Evolutionary conservation across 2,888 invertebrate genomes (phyloP).

Genomic region (Volucella zonaria): DNA sequence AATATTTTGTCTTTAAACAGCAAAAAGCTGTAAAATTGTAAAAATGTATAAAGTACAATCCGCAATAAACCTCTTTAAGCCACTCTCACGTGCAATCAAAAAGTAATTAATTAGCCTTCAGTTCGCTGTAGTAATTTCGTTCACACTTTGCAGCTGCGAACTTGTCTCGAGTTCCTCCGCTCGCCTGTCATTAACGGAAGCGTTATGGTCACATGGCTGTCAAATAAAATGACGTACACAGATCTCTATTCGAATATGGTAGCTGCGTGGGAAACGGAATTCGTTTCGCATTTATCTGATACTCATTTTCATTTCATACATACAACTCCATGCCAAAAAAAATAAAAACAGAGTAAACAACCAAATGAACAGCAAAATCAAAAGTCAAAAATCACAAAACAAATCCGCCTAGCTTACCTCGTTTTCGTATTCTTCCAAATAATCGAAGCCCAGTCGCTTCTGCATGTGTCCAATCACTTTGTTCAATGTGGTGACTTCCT

Average conservation of each 20-base stretch:
- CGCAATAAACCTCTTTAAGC: slow-evolving; percentile 3
- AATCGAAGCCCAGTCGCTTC: slow-evolving; percentile 79
- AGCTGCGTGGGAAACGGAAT: not conserved
- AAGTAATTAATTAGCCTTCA: slow-evolving; percentile 14
- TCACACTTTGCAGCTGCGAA: slow-evolving; percentile 24
- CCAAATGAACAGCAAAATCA: not conserved
- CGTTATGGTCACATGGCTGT: not conserved
- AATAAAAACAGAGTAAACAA: not conserved
- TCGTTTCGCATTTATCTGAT: not conserved
- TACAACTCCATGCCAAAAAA: not conserved
- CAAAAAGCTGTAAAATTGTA: no score
- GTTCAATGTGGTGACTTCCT: slow-evolving; percentile 78
- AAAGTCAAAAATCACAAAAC: not conserved
- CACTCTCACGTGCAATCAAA: slow-evolving; percentile 41
- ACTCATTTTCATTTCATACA: not conserved
- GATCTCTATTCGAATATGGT: not conserved
- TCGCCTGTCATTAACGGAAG: not conserved
- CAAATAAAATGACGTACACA: slow-evolving; percentile 9
- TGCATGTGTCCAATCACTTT: slow-evolving; percentile 79
- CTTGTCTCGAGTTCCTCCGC: not conserved
- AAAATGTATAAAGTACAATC: no score
- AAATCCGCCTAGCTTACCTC: slow-evolving; percentile 77
- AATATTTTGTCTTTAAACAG: no score
- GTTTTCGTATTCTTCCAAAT: slow-evolving; percentile 81
- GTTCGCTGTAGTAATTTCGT: not conserved